phyloP scores from a whole-genome alignment of 2,797 vertebrate genomes.

The Rhinella marina region DNA sequence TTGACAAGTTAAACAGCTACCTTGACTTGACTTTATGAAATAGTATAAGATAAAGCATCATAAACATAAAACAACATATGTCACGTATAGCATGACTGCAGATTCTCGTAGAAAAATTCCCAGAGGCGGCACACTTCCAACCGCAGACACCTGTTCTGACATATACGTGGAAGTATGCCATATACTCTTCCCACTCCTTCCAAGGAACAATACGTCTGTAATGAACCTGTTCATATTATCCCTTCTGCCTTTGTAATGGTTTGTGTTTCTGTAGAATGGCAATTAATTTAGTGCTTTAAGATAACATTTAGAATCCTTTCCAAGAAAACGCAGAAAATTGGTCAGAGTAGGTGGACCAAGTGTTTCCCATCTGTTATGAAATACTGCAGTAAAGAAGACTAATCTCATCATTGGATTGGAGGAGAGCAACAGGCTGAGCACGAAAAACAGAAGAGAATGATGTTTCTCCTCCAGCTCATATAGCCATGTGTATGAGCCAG shows the following conservation, averaged over 20 bases:
- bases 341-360: conserved; percentile 50
- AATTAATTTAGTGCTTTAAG: conserved; percentile 44
- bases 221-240: conserved; percentile 22
- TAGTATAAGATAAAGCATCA: not conserved
- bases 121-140: conserved; percentile 23
- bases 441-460: conserved; percentile 3
- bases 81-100: not conserved
- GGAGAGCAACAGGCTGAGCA: conserved; percentile 27
- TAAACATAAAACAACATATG: conserved; percentile 44
- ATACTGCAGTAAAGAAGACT: conserved; percentile 32
- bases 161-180: conserved; percentile 7
- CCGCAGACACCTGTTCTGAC: conserved; percentile 20
- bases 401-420: conserved; percentile 50
- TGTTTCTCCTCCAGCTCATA: conserved; percentile 26
- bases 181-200: conserved; percentile 32
- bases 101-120: conserved; percentile 1
- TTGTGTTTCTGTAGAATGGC: conserved; percentile 28
- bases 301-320: conserved; percentile 51
- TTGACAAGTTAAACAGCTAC: not conserved
- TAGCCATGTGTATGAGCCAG: conserved; percentile 11
- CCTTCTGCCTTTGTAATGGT: conserved; percentile 10
- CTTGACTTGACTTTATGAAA: not conserved
- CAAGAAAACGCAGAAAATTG: conserved; percentile 45
- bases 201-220: conserved; percentile 29
- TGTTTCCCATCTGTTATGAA: conserved; percentile 53